Percentiles rank a stretch among this genome's conserved stretches.
Conservation (phyloP, 2,888 invertebrate genomes). For the Nyleta sp. region DNA sequence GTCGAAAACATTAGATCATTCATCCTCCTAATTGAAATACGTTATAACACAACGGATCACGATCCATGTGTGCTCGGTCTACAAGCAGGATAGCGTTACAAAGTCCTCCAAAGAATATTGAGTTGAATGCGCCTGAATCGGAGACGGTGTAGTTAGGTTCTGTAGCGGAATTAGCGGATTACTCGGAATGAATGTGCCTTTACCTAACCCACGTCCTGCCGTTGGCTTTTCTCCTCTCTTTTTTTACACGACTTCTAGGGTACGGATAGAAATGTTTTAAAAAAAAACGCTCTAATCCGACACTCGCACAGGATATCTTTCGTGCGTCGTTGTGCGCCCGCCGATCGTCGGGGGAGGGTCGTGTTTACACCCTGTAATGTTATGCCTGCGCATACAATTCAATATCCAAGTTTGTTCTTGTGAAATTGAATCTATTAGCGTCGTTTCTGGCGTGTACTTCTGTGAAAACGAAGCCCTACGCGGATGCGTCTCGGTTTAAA, state of each 20-base stretch:
- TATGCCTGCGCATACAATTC: constrained; percentile 68
- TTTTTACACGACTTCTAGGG: constrained; percentile 45
- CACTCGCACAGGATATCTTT: constrained; percentile 62
- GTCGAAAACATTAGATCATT: not conserved
- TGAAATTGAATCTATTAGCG: constrained; percentile 71
- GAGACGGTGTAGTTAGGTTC: constrained; percentile 67
- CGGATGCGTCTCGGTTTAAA: constrained; percentile 28
- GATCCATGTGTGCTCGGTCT: constrained; percentile 66
- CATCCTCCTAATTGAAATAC: constrained; percentile 2
- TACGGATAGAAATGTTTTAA: constrained; percentile 40
- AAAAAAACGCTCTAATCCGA: constrained; percentile 68
- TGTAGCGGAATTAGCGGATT: constrained; percentile 80
- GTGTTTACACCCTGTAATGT: constrained; percentile 72
- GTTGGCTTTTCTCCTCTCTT: constrained; percentile 48
- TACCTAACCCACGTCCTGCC: constrained; percentile 55
- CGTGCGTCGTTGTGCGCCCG: constrained; percentile 34
- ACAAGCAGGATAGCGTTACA: constrained; percentile 80
- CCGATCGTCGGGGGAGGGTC: constrained; percentile 63
- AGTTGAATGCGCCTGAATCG: constrained; percentile 74
- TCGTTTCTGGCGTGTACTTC: constrained; percentile 54
- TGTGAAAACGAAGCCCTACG: constrained; percentile 53
- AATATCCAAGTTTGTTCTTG: constrained; percentile 69
- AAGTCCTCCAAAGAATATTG: constrained; percentile 74
- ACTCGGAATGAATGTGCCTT: constrained; percentile 72
- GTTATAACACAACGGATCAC: constrained; percentile 45